phyloP scores from a whole-genome alignment of 92 coral and sea anemone genomes.

The Zoanthus sansibaricus region DNA sequence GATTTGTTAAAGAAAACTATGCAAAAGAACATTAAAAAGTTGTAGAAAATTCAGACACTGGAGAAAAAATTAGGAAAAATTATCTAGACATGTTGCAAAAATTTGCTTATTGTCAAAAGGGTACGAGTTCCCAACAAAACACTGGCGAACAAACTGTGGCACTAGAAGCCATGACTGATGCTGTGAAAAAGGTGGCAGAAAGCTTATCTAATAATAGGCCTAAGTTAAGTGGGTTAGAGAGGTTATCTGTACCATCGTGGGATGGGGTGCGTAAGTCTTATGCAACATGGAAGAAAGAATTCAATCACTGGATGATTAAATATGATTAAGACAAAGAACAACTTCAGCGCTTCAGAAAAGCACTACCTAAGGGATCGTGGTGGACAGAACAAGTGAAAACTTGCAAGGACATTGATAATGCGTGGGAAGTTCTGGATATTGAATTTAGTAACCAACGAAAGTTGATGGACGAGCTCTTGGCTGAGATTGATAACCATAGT shows the following conservation, averaged over 20 bases:
- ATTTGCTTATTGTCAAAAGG: constrained; percentile 51
- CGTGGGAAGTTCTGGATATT: constrained; percentile 71
- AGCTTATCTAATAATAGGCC: constrained; percentile 46
- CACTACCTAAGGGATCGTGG: constrained; percentile 68
- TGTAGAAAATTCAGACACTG: constrained; percentile 20
- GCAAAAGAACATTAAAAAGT: constrained; percentile 46
- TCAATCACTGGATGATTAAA: constrained; percentile 70
- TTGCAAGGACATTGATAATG: constrained; percentile 55
- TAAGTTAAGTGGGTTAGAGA: constrained; percentile 49
- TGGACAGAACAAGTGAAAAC: constrained; percentile 69
- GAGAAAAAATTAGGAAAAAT: constrained; percentile 46
- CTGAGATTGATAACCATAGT: constrained; percentile 53
- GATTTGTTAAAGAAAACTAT: constrained; percentile 44
- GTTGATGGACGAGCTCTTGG: constrained; percentile 62
- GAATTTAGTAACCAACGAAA: constrained; percentile 73
- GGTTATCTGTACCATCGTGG: constrained; percentile 69
- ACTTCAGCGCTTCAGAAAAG: constrained; percentile 70
- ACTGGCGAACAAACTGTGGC: constrained; percentile 42
- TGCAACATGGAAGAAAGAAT: constrained; percentile 68
- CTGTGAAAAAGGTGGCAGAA: constrained; percentile 57
- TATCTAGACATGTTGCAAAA: constrained; percentile 24
- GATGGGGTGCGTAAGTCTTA: constrained; percentile 69
- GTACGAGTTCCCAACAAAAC: constrained; percentile 10
- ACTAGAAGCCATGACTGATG: constrained; percentile 56
- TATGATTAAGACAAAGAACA: constrained; percentile 72